A percentile compares a stretch with the other conserved stretches of the same genome.
These are phyloP conservation scores for Nomada ruficornis DNA, from an alignment of 2,888 invertebrate species.

Conservation along the genomic window DNA sequence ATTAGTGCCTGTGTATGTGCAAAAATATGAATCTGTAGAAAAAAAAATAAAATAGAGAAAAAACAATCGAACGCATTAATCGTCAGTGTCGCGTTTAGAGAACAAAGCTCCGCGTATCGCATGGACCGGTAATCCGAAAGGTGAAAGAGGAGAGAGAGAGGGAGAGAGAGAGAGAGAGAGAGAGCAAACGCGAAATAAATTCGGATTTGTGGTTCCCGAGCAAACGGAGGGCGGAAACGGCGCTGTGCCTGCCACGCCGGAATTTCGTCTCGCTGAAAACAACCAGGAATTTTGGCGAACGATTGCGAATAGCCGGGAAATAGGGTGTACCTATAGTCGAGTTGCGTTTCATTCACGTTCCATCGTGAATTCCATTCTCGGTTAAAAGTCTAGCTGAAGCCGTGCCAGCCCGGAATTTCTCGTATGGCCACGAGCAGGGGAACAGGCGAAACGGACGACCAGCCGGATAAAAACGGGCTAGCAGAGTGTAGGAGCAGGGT, in stretches of 20 bases:
- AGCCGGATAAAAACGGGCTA: background rate
- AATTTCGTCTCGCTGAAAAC: conserved; percentile 65
- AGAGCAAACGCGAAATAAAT: conserved; percentile 24
- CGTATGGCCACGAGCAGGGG: conserved; percentile 8
- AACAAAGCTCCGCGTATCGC: background rate
- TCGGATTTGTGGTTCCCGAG: conserved; percentile 39
- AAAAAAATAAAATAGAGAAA: background rate
- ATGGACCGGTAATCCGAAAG: background rate
- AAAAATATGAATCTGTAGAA: background rate
- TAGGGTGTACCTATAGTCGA: conserved; percentile 49
- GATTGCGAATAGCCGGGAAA: conserved; percentile 60
- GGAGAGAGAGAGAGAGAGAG: background rate
- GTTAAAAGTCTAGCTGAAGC: conserved; percentile 59
- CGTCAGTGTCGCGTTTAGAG: background rate
- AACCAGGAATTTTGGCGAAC: conserved; percentile 67
- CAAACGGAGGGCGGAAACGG: background rate
- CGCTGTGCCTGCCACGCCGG: conserved; percentile 36
- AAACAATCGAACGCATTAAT: conserved; percentile 8
- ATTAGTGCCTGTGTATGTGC: too few species aligned
- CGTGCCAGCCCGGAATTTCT: conserved; percentile 43
- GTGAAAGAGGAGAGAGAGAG: background rate
- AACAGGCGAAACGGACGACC: background rate
- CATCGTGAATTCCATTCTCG: conserved; percentile 62
- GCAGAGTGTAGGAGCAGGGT: background rate
- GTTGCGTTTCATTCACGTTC: conserved; percentile 64